A percentile compares a stretch with the other conserved stretches of the same genome.
Conservation (phyloP, 2,113 vertebrate species). For the Saguinus midas region DNA sequence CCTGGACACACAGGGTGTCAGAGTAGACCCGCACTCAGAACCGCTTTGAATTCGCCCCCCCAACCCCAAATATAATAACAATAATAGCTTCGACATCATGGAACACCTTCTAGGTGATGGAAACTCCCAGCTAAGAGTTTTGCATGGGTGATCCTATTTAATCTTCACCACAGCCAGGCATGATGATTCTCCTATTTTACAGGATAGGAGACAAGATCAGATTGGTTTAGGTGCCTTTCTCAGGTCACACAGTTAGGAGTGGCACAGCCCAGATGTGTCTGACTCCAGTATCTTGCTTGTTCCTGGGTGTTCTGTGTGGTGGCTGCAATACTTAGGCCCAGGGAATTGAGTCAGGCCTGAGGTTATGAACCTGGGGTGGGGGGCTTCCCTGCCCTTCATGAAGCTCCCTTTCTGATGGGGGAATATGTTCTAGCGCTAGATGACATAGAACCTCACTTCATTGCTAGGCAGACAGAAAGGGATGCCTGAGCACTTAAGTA, state of each 20-base stretch:
- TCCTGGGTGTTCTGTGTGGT: background rate
- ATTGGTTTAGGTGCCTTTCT: background rate
- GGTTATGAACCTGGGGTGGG: background rate
- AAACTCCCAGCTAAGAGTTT: background rate
- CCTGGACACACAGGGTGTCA: background rate
- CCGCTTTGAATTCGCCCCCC: background rate
- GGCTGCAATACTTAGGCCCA: background rate
- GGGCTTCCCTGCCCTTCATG: background rate
- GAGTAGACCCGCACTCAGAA: background rate
- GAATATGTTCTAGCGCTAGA: background rate
- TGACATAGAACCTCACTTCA: background rate
- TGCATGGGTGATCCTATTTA: background rate
- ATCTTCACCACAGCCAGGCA: background rate
- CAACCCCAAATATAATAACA: background rate
- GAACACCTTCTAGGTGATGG: background rate
- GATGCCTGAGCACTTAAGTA: background rate
- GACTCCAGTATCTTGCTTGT: background rate
- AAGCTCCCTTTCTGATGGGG: background rate
- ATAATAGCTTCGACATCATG: background rate
- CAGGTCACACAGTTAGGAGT: background rate
- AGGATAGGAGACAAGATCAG: background rate
- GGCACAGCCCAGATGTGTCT: background rate
- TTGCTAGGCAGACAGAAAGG: background rate
- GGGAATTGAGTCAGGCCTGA: background rate
- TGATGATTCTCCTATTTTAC: background rate